A percentile compares a stretch with the other conserved stretches of the same genome.
phyloP scores from a whole-genome alignment of 2,113 vertebrate genomes.

The Anarrhichthys ocellatus region DNA sequence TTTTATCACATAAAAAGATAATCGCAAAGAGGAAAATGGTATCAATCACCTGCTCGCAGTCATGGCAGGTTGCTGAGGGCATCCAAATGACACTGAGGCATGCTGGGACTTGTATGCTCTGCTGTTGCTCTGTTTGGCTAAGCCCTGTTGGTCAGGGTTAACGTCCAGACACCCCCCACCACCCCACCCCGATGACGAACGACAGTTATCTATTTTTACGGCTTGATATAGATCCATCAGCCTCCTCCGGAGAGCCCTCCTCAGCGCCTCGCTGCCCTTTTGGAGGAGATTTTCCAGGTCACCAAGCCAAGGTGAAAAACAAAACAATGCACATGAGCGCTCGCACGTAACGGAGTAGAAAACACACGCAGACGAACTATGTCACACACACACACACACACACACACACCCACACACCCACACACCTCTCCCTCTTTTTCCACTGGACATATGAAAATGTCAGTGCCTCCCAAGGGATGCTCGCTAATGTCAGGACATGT shows the following conservation, averaged over 20 bases:
- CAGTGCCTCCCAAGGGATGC: constrained; percentile 66
- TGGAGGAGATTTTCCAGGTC: constrained; percentile 79
- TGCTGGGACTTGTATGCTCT: constrained; percentile 75
- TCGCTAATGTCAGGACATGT: constrained; percentile 79
- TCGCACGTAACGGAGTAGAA: constrained; percentile 26
- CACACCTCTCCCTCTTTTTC: constrained; percentile 38
- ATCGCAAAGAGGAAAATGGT: constrained; percentile 43
- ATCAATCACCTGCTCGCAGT: constrained; percentile 64
- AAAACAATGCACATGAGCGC: constrained; percentile 59
- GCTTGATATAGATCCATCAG: constrained; percentile 74
- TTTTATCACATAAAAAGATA: constrained; percentile 58
- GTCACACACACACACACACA: constrained; percentile 14
- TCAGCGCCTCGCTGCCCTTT: constrained; percentile 48
- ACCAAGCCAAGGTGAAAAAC: constrained; percentile 78
- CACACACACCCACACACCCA: background rate
- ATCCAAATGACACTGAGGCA: constrained; percentile 73
- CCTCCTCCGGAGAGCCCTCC: constrained; percentile 58
- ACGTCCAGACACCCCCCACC: constrained; percentile 49
- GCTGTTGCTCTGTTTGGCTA: constrained; percentile 37
- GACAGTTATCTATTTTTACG: constrained; percentile 79
- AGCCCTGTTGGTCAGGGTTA: constrained; percentile 73
- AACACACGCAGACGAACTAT: constrained; percentile 1
- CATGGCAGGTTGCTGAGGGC: constrained; percentile 63
- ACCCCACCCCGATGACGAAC: constrained; percentile 66
- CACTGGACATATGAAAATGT: constrained; percentile 76